phyloP scores from a whole-genome alignment of 2,888 invertebrate species.

The Eupithecia pulchellata region DNA sequence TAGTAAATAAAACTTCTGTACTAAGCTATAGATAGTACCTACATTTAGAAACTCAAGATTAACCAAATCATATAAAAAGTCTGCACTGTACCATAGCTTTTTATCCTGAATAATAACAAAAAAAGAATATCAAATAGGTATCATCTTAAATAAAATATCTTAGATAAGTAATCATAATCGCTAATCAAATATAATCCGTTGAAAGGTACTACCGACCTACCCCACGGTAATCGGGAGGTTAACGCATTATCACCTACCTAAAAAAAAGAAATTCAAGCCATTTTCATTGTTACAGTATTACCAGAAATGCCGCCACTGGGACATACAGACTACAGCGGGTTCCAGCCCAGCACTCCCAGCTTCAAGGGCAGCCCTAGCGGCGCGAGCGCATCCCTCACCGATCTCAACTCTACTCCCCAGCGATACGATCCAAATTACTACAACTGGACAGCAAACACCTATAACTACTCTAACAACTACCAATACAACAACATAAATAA shows the following conservation, averaged over 20 bases:
- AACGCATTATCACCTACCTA: conserved; percentile 58
- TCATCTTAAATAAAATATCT: no score
- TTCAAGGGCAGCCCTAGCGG: conserved; percentile 75
- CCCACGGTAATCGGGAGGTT: conserved; percentile 64
- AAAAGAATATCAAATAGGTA: no score
- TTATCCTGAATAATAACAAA: no score
- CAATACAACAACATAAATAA: conserved; percentile 88
- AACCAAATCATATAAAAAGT: no score
- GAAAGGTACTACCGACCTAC: background rate
- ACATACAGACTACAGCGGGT: conserved; percentile 74
- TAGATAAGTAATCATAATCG: no score
- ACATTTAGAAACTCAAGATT: no score
- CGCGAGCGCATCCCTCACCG: conserved; percentile 72
- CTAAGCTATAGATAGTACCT: no score
- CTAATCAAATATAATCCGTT: background rate
- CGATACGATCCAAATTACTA: conserved; percentile 85
- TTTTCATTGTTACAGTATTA: conserved; percentile 71
- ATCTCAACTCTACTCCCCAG: conserved; percentile 75
- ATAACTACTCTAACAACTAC: conserved; percentile 87
- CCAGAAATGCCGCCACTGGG: conserved; percentile 83
- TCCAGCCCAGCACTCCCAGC: conserved; percentile 67
- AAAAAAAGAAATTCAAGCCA: background rate
- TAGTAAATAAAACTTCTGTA: no score
- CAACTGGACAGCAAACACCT: conserved; percentile 87
- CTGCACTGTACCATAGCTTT: no score